phyloP scores from a whole-genome alignment of 2,888 invertebrate species.

The Macaria liturata region DNA sequence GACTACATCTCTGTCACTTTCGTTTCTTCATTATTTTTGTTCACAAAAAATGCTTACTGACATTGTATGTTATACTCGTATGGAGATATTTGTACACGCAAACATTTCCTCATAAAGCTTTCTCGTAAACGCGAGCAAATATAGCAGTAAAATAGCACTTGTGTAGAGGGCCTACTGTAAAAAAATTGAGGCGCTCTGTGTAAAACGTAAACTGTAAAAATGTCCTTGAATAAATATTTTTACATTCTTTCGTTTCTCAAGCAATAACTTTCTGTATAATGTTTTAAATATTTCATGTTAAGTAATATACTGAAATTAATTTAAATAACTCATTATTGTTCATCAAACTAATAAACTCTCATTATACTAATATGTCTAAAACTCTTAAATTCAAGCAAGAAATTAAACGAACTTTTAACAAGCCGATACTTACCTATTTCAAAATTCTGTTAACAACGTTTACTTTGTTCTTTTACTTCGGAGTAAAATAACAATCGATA shows the following conservation, averaged over 20 bases:
- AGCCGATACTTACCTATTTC: neutral
- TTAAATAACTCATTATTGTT: no score
- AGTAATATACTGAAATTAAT: no score
- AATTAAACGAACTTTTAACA: no score
- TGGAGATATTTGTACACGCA: slow-evolving; percentile 13
- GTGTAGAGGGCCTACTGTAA: slow-evolving; percentile 46
- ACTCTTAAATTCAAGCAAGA: no score
- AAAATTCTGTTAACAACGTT: neutral
- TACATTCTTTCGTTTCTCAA: no score
- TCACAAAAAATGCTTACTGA: slow-evolving; percentile 24
- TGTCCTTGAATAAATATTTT: no score
- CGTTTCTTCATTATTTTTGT: slow-evolving; percentile 28
- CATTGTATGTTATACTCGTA: no score
- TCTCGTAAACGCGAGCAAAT: slow-evolving; percentile 29
- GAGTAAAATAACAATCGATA: slow-evolving; percentile 12
- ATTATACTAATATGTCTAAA: no score
- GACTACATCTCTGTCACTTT: slow-evolving; percentile 20
- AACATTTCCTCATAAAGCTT: slow-evolving; percentile 31
- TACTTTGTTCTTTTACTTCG: neutral
- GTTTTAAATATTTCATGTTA: no score
- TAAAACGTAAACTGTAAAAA: slow-evolving; percentile 27
- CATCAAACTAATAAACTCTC: no score
- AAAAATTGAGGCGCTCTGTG: slow-evolving; percentile 26
- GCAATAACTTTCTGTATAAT: no score
- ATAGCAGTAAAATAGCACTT: slow-evolving; percentile 34